Percentiles rank a stretch among this genome's conserved stretches.
Evolutionary conservation across 1,140 invertebrate genomes (phyloP).

Genomic region (Asobara japonica): DNA sequence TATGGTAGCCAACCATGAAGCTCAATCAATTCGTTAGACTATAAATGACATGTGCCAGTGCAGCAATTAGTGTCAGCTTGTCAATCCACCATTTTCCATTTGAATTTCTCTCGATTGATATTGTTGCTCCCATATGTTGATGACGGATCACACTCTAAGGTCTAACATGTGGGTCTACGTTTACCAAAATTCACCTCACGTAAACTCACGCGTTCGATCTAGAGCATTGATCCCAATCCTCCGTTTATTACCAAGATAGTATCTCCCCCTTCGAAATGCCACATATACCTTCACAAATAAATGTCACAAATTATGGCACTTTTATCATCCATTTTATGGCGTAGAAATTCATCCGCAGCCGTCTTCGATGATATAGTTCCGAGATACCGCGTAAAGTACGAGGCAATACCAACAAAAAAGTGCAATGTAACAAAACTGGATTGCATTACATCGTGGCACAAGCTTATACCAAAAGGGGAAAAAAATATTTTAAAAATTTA

Average conservation of each 20-base stretch:
- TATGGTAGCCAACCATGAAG: too few relatives aligned
- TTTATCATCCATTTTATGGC: background rate
- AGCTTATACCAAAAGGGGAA: background rate
- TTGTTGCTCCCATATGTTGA: constrained; percentile 17
- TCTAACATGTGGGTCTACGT: constrained; percentile 68
- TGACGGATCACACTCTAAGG: constrained; percentile 58
- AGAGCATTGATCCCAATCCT: constrained; percentile 49
- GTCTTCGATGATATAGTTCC: background rate
- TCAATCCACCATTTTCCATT: background rate
- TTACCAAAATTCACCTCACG: constrained; percentile 56
- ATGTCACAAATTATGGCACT: background rate
- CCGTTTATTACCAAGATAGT: background rate
- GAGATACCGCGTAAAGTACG: background rate
- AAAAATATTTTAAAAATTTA: background rate
- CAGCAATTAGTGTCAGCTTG: constrained; percentile 12
- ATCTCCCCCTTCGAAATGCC: background rate
- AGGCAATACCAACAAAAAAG: background rate
- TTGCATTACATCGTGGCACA: background rate
- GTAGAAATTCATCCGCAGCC: background rate
- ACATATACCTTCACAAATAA: background rate
- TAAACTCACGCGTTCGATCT: constrained; percentile 68
- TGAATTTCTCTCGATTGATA: background rate
- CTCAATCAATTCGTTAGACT: too few relatives aligned
- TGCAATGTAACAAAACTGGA: background rate
- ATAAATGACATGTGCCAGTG: too few relatives aligned